Evolutionary conservation across 2,888 invertebrate species (phyloP).

Genomic region (Uropetala carovei): DNA sequence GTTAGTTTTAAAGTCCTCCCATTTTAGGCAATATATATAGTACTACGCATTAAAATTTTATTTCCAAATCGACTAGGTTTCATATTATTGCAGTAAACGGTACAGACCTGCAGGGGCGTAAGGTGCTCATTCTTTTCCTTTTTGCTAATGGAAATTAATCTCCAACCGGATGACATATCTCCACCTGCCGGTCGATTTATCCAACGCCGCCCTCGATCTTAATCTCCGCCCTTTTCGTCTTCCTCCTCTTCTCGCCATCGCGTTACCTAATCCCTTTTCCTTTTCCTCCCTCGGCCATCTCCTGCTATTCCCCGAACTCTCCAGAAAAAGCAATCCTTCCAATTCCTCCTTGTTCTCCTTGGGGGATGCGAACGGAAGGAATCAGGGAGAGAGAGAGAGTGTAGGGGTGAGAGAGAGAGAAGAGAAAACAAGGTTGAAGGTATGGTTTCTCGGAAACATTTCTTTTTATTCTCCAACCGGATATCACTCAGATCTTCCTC

Average conservation of each 20-base stretch:
- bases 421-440: slow-evolving; percentile 15
- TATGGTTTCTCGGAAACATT: slow-evolving; percentile 26
- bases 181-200: not conserved
- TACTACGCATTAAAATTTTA: too few species aligned
- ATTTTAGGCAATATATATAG: too few species aligned
- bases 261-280: not conserved
- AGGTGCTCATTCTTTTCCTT: not conserved
- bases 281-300: not conserved
- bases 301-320: slow-evolving; percentile 19
- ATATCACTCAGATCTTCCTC: slow-evolving; percentile 36
- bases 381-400: not conserved
- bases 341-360: not conserved
- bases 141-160: not conserved
- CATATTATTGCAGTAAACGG: too few species aligned
- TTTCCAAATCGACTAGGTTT: too few species aligned
- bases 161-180: not conserved
- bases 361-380: not conserved
- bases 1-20: too few species aligned
- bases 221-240: not conserved
- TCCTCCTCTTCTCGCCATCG: not conserved
- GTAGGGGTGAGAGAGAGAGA: not conserved
- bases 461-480: slow-evolving; percentile 27
- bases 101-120: not conserved
- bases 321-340: slow-evolving; percentile 17
- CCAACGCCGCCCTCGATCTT: not conserved